phyloP scores from a whole-genome alignment of 2,113 vertebrate species.

The Pituophis catenifer region DNA sequence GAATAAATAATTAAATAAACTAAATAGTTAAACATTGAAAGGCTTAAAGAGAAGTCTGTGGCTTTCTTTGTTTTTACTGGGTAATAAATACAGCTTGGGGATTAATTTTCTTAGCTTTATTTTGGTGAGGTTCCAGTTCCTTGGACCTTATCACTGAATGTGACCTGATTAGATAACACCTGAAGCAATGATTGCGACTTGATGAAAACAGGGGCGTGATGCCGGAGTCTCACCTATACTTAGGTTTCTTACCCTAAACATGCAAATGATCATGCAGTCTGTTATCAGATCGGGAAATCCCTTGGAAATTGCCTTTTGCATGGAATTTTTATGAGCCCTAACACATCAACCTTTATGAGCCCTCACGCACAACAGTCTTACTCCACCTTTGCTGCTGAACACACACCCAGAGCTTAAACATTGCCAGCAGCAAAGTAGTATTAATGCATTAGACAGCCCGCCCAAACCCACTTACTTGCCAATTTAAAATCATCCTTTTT shows the following conservation, averaged over 20 bases:
- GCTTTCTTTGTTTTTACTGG: background rate
- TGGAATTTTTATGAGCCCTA: background rate
- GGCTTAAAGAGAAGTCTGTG: background rate
- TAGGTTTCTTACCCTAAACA: background rate
- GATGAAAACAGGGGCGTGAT: background rate
- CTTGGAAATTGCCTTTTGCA: background rate
- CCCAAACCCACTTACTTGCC: background rate
- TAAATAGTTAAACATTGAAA: background rate
- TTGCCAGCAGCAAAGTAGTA: background rate
- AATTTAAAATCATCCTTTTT: background rate
- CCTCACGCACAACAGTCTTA: background rate
- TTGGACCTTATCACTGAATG: background rate
- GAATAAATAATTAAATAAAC: background rate
- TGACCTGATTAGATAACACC: background rate
- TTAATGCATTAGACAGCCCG: background rate
- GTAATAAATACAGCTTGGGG: background rate
- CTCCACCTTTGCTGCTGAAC: background rate
- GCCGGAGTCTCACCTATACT: background rate
- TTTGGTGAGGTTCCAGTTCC: background rate
- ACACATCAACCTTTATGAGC: background rate
- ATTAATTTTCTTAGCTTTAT: background rate
- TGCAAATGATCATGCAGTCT: background rate
- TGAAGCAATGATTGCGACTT: background rate
- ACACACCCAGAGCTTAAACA: background rate
- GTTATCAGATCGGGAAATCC: slow-evolving; percentile 11